phyloP scores from a whole-genome alignment of 2,888 invertebrate genomes.

The Diarsia mendica region DNA sequence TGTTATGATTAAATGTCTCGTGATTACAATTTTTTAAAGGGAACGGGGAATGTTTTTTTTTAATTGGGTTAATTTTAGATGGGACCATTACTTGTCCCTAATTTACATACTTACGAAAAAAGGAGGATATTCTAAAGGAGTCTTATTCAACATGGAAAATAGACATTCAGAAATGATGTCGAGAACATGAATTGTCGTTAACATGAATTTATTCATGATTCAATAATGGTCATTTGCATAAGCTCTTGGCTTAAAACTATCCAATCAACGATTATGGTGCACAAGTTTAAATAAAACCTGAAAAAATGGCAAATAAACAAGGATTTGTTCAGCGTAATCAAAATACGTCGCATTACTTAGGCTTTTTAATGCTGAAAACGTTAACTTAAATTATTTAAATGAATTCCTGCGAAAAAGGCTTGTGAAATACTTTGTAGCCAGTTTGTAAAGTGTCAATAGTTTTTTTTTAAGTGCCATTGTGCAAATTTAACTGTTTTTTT shows the following conservation, averaged over 20 bases:
- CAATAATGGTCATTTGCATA: neutral
- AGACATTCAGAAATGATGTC: neutral
- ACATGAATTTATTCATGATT: no score
- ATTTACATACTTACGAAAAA: neutral
- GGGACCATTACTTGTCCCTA: no score
- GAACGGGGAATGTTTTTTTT: neutral
- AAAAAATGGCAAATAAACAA: neutral
- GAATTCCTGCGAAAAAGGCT: neutral
- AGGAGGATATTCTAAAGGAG: neutral
- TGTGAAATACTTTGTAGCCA: neutral
- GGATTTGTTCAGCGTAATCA: constrained; percentile 5
- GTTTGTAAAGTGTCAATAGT: constrained; percentile 24
- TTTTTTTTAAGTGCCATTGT: constrained; percentile 10
- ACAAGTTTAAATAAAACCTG: constrained; percentile 1
- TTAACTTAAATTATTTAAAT: neutral
- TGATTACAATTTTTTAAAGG: neutral
- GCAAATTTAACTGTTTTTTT: constrained; percentile 11
- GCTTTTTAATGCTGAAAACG: neutral
- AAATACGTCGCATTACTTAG: neutral
- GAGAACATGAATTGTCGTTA: no score
- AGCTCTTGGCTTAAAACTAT: neutral
- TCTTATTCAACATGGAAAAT: neutral
- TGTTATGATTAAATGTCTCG: neutral
- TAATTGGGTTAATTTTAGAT: neutral
- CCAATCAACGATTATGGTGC: neutral